phyloP scores from a whole-genome alignment of 2,113 vertebrate genomes.

The Labeo rohita region DNA sequence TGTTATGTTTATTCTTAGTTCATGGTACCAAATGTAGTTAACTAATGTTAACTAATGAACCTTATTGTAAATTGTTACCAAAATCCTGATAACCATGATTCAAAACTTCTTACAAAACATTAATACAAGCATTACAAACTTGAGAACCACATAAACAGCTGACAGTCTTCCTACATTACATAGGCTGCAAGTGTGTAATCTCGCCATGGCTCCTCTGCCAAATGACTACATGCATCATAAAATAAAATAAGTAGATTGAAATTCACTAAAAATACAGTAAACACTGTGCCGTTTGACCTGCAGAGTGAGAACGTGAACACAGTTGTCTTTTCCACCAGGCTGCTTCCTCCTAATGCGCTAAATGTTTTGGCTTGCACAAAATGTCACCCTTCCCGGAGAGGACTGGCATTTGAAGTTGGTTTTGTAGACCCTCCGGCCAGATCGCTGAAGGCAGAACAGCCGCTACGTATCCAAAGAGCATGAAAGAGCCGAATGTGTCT shows the following conservation, averaged over 20 bases:
- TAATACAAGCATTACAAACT: neutral
- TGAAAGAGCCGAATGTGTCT: slow-evolving; percentile 56
- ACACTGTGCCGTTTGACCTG: slow-evolving; percentile 59
- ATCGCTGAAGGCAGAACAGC: slow-evolving; percentile 57
- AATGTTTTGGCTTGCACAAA: slow-evolving; percentile 70
- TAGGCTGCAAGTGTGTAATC: slow-evolving; percentile 60
- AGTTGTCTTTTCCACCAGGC: slow-evolving; percentile 67
- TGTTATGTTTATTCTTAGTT: too few species aligned
- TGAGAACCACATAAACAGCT: neutral
- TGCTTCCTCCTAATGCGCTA: slow-evolving; percentile 65
- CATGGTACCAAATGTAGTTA: too few species aligned
- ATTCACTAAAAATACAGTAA: slow-evolving; percentile 61
- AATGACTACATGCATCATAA: slow-evolving; percentile 95
- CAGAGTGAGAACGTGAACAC: slow-evolving; percentile 60
- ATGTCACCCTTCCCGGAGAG: slow-evolving; percentile 77
- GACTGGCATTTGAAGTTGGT: slow-evolving; percentile 76
- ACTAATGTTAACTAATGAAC: too few species aligned
- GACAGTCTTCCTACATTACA: slow-evolving; percentile 52
- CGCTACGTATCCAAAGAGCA: slow-evolving; percentile 55
- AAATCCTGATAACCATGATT: neutral
- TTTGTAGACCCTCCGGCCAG: slow-evolving; percentile 63
- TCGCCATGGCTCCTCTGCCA: slow-evolving; percentile 80
- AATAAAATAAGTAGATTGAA: slow-evolving; percentile 79
- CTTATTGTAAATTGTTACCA: too few species aligned
- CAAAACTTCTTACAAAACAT: neutral